phyloP scores from a whole-genome alignment of 2,113 vertebrate genomes.

The Laterallus jamaicensis region DNA sequence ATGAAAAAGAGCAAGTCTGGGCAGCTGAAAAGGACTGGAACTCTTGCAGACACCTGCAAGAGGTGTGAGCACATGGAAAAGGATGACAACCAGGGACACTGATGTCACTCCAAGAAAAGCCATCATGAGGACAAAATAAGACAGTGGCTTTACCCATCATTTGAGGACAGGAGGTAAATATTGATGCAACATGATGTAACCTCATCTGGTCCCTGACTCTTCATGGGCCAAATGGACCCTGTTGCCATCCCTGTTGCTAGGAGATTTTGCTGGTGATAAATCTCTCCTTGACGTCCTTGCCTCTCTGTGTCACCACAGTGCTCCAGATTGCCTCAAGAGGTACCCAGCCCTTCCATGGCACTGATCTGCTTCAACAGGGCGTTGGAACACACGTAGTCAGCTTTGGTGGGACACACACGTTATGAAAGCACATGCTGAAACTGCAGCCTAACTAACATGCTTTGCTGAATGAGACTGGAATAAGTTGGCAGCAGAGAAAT shows the following conservation, averaged over 20 bases:
- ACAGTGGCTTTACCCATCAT: background rate
- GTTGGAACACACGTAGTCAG: background rate
- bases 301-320: background rate
- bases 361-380: background rate
- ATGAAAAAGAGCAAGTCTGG: background rate
- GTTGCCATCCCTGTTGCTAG: background rate
- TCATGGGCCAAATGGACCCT: background rate
- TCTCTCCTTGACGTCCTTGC: background rate
- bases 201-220: background rate
- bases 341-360: background rate
- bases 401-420: rapidly evolving
- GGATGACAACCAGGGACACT: background rate
- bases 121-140: background rate
- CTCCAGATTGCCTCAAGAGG: background rate
- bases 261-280: background rate
- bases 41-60: background rate
- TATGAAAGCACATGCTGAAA: rapidly evolving
- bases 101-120: background rate
- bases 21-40: background rate
- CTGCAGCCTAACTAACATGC: rapidly evolving
- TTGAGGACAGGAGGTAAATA: background rate
- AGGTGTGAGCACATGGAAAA: background rate
- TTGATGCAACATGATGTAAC: background rate
- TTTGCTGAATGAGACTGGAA: background rate
- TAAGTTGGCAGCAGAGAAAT: background rate